Evolutionary conservation across 2,113 vertebrate genomes (phyloP).

Genomic region (Galeopterus variegatus): DNA sequence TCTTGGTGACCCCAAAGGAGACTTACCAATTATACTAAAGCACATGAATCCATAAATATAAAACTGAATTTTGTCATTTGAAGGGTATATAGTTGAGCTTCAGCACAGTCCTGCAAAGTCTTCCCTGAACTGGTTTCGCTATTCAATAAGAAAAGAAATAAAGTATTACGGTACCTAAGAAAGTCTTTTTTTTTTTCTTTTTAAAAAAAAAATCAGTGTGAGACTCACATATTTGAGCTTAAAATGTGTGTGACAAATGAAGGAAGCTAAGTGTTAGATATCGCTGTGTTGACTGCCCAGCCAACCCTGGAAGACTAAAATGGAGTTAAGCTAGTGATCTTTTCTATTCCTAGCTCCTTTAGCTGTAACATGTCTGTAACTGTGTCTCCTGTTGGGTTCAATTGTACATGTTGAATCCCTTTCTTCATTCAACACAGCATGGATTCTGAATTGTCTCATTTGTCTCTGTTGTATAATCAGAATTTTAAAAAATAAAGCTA

Average conservation of each 20-base stretch:
- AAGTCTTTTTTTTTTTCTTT: not conserved
- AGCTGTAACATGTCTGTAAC: constrained; percentile 22
- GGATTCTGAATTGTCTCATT: constrained; percentile 68
- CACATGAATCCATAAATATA: not conserved
- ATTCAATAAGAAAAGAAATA: constrained; percentile 34
- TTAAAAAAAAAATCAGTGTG: not conserved
- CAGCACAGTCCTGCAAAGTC: not conserved
- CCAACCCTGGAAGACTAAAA: constrained; percentile 31
- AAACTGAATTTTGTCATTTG: not conserved
- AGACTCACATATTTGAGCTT: constrained; percentile 59
- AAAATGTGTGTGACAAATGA: constrained; percentile 62
- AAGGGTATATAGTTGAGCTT: not conserved
- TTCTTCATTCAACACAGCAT: constrained; percentile 70
- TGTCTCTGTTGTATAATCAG: constrained; percentile 70
- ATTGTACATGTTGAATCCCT: constrained; percentile 59
- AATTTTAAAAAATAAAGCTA: constrained; percentile 35
- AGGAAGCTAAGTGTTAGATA: constrained; percentile 44
- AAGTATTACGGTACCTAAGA: not conserved
- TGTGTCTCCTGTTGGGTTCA: constrained; percentile 64
- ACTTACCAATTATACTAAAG: not conserved
- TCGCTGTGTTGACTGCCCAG: constrained; percentile 42
- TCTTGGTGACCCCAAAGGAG: constrained; percentile 40
- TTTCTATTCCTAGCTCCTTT: constrained; percentile 36
- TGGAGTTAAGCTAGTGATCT: constrained; percentile 66
- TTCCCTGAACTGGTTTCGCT: not conserved